A percentile compares a stretch with the other conserved stretches of the same genome.
Evolutionary conservation across 2,888 invertebrate species (phyloP).

Genomic region (Gryllus longicercus): DNA sequence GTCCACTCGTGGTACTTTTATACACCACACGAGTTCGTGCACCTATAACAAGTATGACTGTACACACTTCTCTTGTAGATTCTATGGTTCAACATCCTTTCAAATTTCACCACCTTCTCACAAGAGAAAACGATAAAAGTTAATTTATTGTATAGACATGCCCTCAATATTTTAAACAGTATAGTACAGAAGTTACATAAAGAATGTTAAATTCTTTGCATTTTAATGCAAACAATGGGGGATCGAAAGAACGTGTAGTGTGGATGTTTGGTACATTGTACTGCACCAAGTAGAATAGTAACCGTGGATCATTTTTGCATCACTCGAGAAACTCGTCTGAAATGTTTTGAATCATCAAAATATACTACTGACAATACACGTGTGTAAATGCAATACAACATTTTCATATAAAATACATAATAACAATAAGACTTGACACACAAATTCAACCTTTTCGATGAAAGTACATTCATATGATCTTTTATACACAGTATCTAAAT

Average conservation of each 20-base stretch:
- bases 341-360: slow-evolving; percentile 17
- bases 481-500: too few species aligned
- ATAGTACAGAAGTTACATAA: background rate
- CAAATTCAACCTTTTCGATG: background rate
- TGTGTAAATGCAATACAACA: background rate
- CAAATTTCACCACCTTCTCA: background rate
- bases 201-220: background rate
- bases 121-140: background rate
- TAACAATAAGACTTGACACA: background rate
- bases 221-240: background rate
- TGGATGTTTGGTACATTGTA: background rate
- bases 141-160: background rate
- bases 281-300: background rate
- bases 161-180: background rate
- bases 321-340: background rate
- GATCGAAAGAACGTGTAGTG: slow-evolving; percentile 6
- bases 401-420: slow-evolving; percentile 5
- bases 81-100: background rate
- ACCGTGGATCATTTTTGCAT: background rate
- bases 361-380: background rate
- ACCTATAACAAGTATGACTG: background rate
- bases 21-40: background rate
- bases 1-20: background rate
- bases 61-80: background rate
- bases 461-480: too few species aligned